Percentiles rank a stretch among this genome's conserved stretches.
These are phyloP conservation scores for Cerastis rubricosa DNA, from an alignment of 2,888 invertebrate genomes.

Conservation along the genomic window DNA sequence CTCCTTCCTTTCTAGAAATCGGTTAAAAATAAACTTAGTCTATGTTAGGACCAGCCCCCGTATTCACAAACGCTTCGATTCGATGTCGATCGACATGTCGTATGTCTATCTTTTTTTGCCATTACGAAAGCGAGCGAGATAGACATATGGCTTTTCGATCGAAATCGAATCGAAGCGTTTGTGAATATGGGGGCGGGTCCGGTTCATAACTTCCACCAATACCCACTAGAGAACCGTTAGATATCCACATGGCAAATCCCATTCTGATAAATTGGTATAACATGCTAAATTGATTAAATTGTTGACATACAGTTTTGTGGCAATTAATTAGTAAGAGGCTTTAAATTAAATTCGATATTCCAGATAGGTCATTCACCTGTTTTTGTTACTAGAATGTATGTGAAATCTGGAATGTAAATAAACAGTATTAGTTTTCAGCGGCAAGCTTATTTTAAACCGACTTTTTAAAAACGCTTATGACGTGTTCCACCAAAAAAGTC, in stretches of 20 bases:
- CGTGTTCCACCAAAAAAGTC: no score
- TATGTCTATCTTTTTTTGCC: no score
- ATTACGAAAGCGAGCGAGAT: no score
- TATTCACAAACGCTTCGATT: no score
- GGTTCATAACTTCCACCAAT: neutral
- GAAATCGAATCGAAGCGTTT: no score
- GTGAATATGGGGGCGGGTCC: no score
- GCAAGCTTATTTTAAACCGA: no score
- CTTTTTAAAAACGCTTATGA: no score
- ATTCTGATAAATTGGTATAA: neutral
- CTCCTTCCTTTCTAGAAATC: neutral
- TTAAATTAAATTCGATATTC: neutral
- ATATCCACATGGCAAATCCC: neutral
- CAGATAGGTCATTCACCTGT: conserved; percentile 15
- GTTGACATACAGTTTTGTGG: neutral
- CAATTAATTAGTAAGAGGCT: neutral
- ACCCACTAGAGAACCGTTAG: neutral
- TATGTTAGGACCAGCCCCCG: neutral
- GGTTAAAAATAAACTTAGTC: neutral
- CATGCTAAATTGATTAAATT: conserved; percentile 10
- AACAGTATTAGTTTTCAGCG: neutral
- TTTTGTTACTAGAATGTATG: neutral
- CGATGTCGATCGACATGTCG: no score
- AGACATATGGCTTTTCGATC: no score
- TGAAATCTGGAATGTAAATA: neutral